Percentiles rank a stretch among this genome's conserved stretches.
Conservation (phyloP, 2,797 vertebrate species). For the Peromyscus aztecus region DNA sequence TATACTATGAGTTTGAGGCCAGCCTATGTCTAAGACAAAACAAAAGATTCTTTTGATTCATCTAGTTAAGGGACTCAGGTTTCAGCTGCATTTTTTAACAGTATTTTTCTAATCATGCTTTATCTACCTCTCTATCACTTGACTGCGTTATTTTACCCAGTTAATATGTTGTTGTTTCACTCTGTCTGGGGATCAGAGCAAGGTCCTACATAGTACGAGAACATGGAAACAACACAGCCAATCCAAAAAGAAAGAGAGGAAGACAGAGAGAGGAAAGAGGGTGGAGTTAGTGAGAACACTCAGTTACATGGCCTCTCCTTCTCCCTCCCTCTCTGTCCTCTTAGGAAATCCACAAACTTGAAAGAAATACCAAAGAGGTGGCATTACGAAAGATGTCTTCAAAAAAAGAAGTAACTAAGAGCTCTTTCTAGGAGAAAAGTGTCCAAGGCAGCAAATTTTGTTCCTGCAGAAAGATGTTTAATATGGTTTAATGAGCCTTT, state of each 20-base stretch:
- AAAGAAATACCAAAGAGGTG: conserved; percentile 88
- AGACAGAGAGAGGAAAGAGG: background rate
- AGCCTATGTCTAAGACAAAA: background rate
- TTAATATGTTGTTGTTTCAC: background rate
- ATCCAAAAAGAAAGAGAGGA: too few relatives aligned
- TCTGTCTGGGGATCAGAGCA: background rate
- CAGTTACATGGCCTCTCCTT: background rate
- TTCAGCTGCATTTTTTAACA: background rate
- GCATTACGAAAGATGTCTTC: conserved; percentile 82
- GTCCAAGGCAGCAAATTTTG: conserved; percentile 66
- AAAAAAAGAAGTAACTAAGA: conserved; percentile 71
- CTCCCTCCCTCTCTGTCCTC: background rate
- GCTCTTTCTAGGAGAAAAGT: conserved; percentile 82
- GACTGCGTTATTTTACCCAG: background rate
- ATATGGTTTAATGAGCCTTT: background rate
- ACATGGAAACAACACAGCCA: background rate
- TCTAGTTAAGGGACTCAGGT: background rate
- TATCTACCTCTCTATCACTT: background rate
- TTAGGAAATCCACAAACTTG: conserved; percentile 80
- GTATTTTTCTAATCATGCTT: background rate
- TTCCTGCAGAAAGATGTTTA: conserved; percentile 54
- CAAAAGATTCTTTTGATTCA: background rate
- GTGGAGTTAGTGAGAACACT: background rate
- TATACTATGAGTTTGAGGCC: background rate
- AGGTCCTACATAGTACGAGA: background rate